These are phyloP conservation scores for Marmota monax DNA, from an alignment of 2,113 vertebrate genomes.

Conservation along the genomic window DNA sequence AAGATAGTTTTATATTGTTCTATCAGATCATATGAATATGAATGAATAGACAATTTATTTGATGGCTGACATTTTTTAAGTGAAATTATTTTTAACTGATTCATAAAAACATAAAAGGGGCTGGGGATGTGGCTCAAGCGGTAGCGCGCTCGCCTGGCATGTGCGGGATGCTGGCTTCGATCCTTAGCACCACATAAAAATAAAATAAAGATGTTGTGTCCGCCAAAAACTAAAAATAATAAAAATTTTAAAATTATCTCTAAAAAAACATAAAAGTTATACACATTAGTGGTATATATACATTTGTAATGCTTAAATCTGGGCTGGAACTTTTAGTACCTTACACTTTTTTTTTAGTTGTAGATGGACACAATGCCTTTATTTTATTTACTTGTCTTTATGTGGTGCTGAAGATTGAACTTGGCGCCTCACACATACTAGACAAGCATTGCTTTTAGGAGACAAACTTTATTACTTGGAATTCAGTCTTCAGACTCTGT, in stretches of 20 bases:
- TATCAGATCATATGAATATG: neutral
- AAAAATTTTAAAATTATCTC: too few relatives aligned
- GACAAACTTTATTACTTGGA: neutral
- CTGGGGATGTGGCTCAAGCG: too few relatives aligned
- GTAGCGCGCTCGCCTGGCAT: too few relatives aligned
- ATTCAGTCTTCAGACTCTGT: neutral
- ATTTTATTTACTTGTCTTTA: too few relatives aligned
- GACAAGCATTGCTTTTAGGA: neutral
- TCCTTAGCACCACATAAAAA: too few relatives aligned
- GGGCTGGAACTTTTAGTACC: neutral
- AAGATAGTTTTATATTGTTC: slow-evolving; percentile 23
- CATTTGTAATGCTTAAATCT: neutral
- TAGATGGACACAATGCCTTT: too few relatives aligned
- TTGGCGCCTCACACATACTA: too few relatives aligned
- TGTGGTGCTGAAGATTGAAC: too few relatives aligned
- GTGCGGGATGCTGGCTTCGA: too few relatives aligned
- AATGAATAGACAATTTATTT: neutral
- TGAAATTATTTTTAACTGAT: neutral
- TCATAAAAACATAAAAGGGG: neutral
- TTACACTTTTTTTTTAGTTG: neutral
- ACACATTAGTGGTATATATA: neutral
- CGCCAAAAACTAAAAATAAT: too few relatives aligned
- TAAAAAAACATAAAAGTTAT: neutral
- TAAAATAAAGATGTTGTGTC: too few relatives aligned
- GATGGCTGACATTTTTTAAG: neutral